These are phyloP conservation scores for Epizoanthus stellaris DNA, from an alignment of 92 coral and sea anemone species.

Conservation along the genomic window DNA sequence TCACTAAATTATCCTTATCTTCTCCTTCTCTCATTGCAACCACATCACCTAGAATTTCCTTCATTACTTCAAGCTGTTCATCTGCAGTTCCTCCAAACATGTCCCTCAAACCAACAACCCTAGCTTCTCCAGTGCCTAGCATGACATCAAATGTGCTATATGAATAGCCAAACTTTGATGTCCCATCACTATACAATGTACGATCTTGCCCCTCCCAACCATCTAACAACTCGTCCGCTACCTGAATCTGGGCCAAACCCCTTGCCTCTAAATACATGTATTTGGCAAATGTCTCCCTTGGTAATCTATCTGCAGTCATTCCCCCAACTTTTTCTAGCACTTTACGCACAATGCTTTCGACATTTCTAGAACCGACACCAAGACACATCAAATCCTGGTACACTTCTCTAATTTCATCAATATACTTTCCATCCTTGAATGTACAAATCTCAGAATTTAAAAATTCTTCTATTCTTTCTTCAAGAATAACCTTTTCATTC, in stretches of 20 bases:
- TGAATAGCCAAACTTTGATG: not conserved
- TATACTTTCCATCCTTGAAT: slow-evolving; percentile 8
- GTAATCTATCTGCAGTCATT: slow-evolving; percentile 5
- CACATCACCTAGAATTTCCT: slow-evolving; percentile 1
- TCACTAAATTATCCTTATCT: not conserved
- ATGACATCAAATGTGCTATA: slow-evolving; percentile 14
- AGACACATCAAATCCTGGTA: not conserved
- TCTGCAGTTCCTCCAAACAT: slow-evolving; percentile 6
- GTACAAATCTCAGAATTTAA: slow-evolving; percentile 7
- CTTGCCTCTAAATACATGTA: slow-evolving; percentile 40
- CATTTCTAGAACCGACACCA: slow-evolving; percentile 32
- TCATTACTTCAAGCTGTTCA: slow-evolving; percentile 15
- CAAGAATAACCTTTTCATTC: slow-evolving; percentile 16
- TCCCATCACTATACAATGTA: not conserved
- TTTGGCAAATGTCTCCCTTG: slow-evolving; percentile 41
- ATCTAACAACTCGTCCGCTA: slow-evolving; percentile 29
- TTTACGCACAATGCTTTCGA: slow-evolving; percentile 10
- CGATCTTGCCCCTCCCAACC: slow-evolving; percentile 19
- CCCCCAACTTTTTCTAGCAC: slow-evolving; percentile 35
- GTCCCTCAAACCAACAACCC: slow-evolving; percentile 1
- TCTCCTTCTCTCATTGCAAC: not conserved
- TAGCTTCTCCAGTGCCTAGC: slow-evolving; percentile 18
- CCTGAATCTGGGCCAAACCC: slow-evolving; percentile 42
- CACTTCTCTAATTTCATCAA: slow-evolving; percentile 11
- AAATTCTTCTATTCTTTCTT: slow-evolving; percentile 19